Evolutionary conservation across 2,888 invertebrate species (phyloP), one percentile per base, ranked within the genome.

Genomic region (Agrotis segetum): DNA sequence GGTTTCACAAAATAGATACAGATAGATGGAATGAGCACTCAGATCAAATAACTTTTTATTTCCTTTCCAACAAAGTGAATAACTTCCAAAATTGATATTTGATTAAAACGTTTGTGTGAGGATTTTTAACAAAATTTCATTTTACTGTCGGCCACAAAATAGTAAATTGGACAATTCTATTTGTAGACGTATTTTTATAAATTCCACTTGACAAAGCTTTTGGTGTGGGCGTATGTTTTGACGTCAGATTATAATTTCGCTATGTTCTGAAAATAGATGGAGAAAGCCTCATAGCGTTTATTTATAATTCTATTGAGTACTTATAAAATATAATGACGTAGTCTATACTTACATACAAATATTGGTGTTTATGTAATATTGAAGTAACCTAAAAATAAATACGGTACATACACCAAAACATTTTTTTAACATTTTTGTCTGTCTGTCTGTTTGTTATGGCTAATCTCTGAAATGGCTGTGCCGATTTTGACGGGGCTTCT

Each of bases 1-100:
- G 73, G 71, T 77, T 77, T 69, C 59, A 72, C 55, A 74, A 70
- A 81, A 82, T 80, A 76, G 75, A 74, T 74, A 70, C 72, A 68
- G 74, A 62, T 68, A 65, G 70, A 78, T 78, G 71, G 65, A 65
- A 74, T 69, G 77, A 80, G 72, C 68, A 72, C 62, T 64, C 69
- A 59, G 70, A 85, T 76, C 71, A 82, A 82, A 82, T 83, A 73
- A 77, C 68, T 75, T 79, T 74, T 79, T 81, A 74, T 79, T 75
- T 71, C 61, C 56, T 61, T 83, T 67, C 74, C 71, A 79, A 81
- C 78, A 81, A 83, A 78, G 78, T 78, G 83, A 74, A 78, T 76
- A 77, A 85, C 74, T 81, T 79, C 60, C 61, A 76, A 79, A 77
- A 79, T 78, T 85, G 85, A 85, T 83, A 81, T 81, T 83, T 79